Base-by-base conservation (phyloP, 2,113 vertebrate species). In the Synchiropus splendidus region DNA sequence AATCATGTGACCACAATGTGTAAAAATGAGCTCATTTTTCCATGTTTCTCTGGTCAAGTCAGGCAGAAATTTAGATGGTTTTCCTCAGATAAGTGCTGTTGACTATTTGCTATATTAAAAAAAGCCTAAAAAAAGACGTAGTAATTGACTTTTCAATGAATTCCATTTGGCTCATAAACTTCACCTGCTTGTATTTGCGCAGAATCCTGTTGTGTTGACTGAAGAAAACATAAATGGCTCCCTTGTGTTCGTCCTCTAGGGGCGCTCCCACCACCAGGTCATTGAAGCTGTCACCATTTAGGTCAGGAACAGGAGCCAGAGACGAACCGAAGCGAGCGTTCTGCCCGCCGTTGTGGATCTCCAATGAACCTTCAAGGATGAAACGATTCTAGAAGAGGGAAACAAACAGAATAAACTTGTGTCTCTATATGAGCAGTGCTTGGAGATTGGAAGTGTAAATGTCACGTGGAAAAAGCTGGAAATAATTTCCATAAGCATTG, bases 181-280 rank as follows among this genome's bases (percentile, higher is more conserved):
- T 27, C 21, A 96, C 95, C 91, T 98, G 95, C 70, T 91, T 92
- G 41, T 92, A 90, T 39, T 81, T 90, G 68, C 80, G 90, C 0
- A 87, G 66, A 61, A 98, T 44, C 62, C 83, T 82, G 54, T 79
- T 86, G 9, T 40, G 39, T 32, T 87, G 82, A 57, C 91, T 88
- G 0, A 90, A 89, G 77, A 90, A 98, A 67, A 98, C 32, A 39
- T 98, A 98, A 36, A 98, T 81, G 0, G 84, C 94, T 42, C 95
- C 95, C 16, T 79, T 78, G 60, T 97, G 90, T 37, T 84, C 83
- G 0, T 98, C 91, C 54, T 97, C 92, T 54, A 98, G 46, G 0
- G 95, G 94, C 0, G 95, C 93, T 2, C 95, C 94, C 0, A 98
- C 87, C 12, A 90, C 92, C 30, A 96, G 67, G 43, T 98, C 95